A percentile compares a stretch with the other conserved stretches of the same genome.
These are phyloP conservation scores for Hypothenemus hampei DNA, from an alignment of 1,140 invertebrate genomes.

Conservation along the genomic window DNA sequence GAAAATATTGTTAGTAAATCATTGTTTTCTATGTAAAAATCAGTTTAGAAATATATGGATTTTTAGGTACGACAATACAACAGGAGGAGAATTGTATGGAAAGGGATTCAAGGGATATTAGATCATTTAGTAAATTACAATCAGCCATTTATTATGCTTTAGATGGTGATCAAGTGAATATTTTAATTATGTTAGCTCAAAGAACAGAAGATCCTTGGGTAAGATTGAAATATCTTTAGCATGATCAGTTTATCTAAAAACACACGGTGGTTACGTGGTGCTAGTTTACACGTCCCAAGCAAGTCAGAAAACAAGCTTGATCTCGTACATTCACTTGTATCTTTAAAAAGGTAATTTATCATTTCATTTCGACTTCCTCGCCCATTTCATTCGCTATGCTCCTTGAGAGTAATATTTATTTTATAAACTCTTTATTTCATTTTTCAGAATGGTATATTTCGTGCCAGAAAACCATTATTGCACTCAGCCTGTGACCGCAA, in stretches of 20 bases:
- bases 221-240: conserved; percentile 30
- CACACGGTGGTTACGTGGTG: neutral
- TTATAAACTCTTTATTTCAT: conserved; percentile 11
- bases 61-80: conserved; percentile 35
- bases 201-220: conserved; percentile 67
- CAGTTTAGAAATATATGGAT: neutral
- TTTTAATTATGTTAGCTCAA: conserved; percentile 60
- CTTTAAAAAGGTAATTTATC: too few species aligned
- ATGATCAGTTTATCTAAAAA: neutral
- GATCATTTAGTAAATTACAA: conserved; percentile 57
- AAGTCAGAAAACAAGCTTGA: too few species aligned
- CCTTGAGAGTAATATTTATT: too few species aligned
- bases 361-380: too few species aligned
- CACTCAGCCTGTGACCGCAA: conserved; percentile 65
- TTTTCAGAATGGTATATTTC: conserved; percentile 47
- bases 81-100: conserved; percentile 43
- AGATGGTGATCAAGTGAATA: conserved; percentile 64
- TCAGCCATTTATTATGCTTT: conserved; percentile 69
- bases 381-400: too few species aligned
- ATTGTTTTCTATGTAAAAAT: conserved; percentile 2
- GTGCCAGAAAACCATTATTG: conserved; percentile 53
- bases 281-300: too few species aligned
- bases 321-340: too few species aligned
- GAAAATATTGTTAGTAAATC: conserved; percentile 48
- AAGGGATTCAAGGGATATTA: conserved; percentile 39